These are phyloP conservation scores for Calosoma granatense DNA, from an alignment of 1,140 invertebrate species.

Conservation along the genomic window DNA sequence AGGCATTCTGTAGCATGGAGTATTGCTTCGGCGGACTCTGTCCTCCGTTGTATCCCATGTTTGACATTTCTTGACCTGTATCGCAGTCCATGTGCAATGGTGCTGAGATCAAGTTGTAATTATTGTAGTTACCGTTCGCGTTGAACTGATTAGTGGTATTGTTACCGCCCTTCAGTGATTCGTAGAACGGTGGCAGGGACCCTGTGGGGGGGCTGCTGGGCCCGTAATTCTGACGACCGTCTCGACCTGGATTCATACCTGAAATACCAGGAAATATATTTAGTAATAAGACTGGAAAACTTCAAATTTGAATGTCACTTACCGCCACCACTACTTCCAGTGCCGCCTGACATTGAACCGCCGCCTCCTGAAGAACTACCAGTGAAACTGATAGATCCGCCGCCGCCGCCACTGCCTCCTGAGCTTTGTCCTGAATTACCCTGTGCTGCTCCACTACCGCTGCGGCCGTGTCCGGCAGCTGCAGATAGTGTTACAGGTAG, in stretches of 20 bases:
- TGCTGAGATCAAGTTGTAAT: slow-evolving; percentile 43
- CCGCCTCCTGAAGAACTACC: slow-evolving; percentile 41
- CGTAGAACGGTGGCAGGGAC: slow-evolving; percentile 73
- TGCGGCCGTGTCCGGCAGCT: slow-evolving; percentile 65
- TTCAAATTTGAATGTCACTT: background rate
- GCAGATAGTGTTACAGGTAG: slow-evolving; percentile 48
- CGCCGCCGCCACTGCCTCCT: slow-evolving; percentile 40
- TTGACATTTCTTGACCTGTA: slow-evolving; percentile 48
- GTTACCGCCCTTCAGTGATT: slow-evolving; percentile 67
- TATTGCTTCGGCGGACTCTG: slow-evolving; percentile 51
- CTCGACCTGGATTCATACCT: slow-evolving; percentile 58
- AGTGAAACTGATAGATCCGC: slow-evolving; percentile 38
- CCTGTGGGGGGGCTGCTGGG: slow-evolving; percentile 73
- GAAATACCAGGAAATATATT: background rate
- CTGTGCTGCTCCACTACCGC: slow-evolving; percentile 40
- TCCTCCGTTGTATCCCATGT: slow-evolving; percentile 37
- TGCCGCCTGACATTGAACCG: slow-evolving; percentile 46
- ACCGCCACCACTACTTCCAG: slow-evolving; percentile 50
- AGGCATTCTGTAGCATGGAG: slow-evolving; percentile 68
- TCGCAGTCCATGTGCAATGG: slow-evolving; percentile 66
- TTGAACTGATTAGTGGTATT: slow-evolving; percentile 45
- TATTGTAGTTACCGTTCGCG: slow-evolving; percentile 32
- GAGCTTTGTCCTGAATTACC: slow-evolving; percentile 36
- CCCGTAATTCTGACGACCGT: slow-evolving; percentile 68
- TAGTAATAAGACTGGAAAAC: background rate